Conservation (phyloP, 1,140 invertebrate species). For the Rhagoletis zephyria region DNA sequence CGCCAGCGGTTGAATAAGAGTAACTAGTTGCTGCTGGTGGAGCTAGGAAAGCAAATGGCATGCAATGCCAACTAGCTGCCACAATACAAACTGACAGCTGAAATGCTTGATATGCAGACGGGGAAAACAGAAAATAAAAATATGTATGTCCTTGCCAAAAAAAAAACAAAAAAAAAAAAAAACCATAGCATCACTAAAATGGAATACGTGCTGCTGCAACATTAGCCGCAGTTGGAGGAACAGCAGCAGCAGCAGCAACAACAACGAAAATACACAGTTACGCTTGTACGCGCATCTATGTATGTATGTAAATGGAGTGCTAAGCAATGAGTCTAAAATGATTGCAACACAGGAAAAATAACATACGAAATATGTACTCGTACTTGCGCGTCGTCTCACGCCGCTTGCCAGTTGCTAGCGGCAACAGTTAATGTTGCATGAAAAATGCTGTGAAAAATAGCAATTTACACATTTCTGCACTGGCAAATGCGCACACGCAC, state of each 20-base stretch:
- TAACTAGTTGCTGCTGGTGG: constrained; percentile 1
- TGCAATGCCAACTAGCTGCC: neutral
- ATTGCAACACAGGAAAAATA: neutral
- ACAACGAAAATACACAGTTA: neutral
- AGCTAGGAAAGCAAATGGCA: neutral
- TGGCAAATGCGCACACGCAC: neutral
- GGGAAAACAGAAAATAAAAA: neutral
- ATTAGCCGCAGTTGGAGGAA: constrained; percentile 19
- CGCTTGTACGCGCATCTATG: neutral
- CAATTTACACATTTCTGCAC: constrained; percentile 16
- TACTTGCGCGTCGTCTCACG: neutral
- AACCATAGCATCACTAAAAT: neutral
- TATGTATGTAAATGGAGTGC: neutral
- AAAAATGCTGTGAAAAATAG: constrained; percentile 37
- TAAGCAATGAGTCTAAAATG: constrained; percentile 12
- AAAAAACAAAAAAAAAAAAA: neutral
- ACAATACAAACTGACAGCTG: constrained; percentile 6
- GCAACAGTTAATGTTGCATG: constrained; percentile 46
- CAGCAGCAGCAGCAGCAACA: neutral
- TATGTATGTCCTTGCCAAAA: neutral
- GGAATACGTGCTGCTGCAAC: constrained; percentile 32
- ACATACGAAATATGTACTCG: neutral
- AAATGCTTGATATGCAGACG: constrained; percentile 11
- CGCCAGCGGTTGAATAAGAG: neutral
- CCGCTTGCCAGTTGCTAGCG: neutral